Conservation (phyloP, 92 coral and sea anemone species). For the Nematostella vectensis region DNA sequence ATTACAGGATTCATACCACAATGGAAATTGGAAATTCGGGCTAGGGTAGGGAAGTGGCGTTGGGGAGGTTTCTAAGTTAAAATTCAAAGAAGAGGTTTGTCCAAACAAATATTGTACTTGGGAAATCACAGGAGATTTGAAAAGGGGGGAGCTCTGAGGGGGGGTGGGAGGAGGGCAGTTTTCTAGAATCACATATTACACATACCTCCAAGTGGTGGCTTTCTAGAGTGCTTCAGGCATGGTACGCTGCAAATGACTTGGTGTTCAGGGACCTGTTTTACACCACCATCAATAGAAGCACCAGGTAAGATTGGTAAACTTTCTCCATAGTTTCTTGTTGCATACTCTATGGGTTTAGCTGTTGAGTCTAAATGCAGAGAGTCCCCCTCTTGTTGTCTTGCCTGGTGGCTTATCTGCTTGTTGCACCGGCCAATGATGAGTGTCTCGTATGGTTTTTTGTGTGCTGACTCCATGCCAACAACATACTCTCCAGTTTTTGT, state of each 20-base stretch:
- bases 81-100: too few relatives aligned
- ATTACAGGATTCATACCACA: too few relatives aligned
- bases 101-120: too few relatives aligned
- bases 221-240: constrained; percentile 82
- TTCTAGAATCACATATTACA: too few relatives aligned
- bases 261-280: constrained; percentile 38
- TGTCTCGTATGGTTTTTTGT: constrained; percentile 93
- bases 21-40: too few relatives aligned
- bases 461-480: constrained; percentile 72
- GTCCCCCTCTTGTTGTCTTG: background rate
- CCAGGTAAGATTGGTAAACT: background rate
- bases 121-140: too few relatives aligned
- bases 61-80: too few relatives aligned
- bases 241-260: constrained; percentile 89
- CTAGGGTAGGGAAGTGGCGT: too few relatives aligned
- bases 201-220: constrained; percentile 86
- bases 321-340: background rate
- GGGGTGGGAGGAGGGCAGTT: too few relatives aligned
- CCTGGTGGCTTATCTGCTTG: background rate
- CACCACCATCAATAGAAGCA: background rate
- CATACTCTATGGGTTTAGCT: background rate
- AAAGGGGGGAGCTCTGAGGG: too few relatives aligned
- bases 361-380: background rate
- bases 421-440: constrained; percentile 64
- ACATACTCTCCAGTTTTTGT: constrained; percentile 84